Base-by-base conservation (phyloP, 1,140 invertebrate genomes). In the Sweltsa coloradensis region DNA sequence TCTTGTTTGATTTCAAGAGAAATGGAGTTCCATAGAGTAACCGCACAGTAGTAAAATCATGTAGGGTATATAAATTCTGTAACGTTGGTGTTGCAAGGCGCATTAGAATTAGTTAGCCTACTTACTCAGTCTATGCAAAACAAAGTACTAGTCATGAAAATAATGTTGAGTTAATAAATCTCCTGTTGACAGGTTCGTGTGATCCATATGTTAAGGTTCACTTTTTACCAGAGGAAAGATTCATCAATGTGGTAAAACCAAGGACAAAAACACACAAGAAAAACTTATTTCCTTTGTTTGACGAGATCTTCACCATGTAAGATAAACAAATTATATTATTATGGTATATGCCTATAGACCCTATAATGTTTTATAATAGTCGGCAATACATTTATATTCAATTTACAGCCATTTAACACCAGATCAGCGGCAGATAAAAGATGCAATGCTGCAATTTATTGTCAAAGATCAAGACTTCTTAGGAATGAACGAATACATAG, bases 391-490 rank as follows among this genome's bases (percentile, higher is more conserved):
- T 13, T 31, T 29, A 25, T 31, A 26, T 44, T 49, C 29, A 40
- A n/a, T 46, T 47, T 53, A 23, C 63, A 96, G 91, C 60, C 69
- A 77, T 44, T 65, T 97, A 37, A 77, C 75, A 19, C 63, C 69
- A 11, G 83, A 89, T 47, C 84, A 92, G 60, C 79, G 78, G 44
- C 67, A 72, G 3, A 61, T 72, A 2, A 59, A 76, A 41, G 76
- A 91, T 55, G 89, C 81, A 1, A 68, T 93, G 41, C 65, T 97
- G 42, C 71, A 86, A 49, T 89, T 97, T 57, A 85, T 88, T 52
- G 70, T 97, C 0, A 97, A 97, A 69, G 94, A 98, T 65, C 89
- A 95, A 64, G 92, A 97, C 64, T 81, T 95, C 59, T 77, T 92
- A 59, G 83, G 86, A 40, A 73, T 85, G 56, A 92, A 92, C 60